Conservation (phyloP, 2,888 invertebrate species). For the Auanema sp. region DNA sequence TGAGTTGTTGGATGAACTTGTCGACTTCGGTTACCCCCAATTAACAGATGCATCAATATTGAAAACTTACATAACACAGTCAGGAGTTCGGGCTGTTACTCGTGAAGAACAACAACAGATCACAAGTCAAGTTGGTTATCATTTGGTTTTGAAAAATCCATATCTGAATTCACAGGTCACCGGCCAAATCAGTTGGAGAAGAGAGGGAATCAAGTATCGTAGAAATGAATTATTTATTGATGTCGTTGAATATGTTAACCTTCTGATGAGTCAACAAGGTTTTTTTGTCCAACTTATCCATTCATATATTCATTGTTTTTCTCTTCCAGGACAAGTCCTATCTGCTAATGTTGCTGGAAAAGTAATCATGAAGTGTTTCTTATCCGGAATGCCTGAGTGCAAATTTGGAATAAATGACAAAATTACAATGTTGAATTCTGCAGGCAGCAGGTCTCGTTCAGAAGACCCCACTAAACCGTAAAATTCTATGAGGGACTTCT, state of each 20-base stretch:
- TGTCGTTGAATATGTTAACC: conserved; percentile 95
- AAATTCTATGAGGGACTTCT: conserved; percentile 4
- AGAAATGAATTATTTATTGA: conserved; percentile 97
- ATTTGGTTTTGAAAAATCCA: neutral
- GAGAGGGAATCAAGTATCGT: conserved; percentile 96
- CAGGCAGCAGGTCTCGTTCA: conserved; percentile 3
- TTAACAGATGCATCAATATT: conserved; percentile 99
- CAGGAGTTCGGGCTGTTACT: conserved; percentile 79
- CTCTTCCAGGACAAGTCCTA: conserved; percentile 82
- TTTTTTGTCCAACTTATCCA: conserved; percentile 5
- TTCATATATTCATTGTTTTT: neutral
- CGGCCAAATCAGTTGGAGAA: conserved; percentile 86
- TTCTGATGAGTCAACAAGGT: conserved; percentile 76
- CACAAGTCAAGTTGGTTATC: conserved; percentile 74
- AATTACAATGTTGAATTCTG: conserved; percentile 74
- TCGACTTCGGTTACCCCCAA: conserved; percentile 99
- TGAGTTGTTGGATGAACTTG: conserved; percentile 93
- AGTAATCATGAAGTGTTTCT: conserved; percentile 98
- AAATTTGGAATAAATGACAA: conserved; percentile 99
- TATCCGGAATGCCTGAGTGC: conserved; percentile 99
- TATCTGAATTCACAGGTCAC: conserved; percentile 69
- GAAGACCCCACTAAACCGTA: conserved; percentile 26
- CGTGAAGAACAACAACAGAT: conserved; percentile 99
- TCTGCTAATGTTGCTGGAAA: conserved; percentile 98
- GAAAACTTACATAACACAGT: conserved; percentile 98